Conservation (phyloP, 2,113 vertebrate species). For the Cyanistes caeruleus region DNA sequence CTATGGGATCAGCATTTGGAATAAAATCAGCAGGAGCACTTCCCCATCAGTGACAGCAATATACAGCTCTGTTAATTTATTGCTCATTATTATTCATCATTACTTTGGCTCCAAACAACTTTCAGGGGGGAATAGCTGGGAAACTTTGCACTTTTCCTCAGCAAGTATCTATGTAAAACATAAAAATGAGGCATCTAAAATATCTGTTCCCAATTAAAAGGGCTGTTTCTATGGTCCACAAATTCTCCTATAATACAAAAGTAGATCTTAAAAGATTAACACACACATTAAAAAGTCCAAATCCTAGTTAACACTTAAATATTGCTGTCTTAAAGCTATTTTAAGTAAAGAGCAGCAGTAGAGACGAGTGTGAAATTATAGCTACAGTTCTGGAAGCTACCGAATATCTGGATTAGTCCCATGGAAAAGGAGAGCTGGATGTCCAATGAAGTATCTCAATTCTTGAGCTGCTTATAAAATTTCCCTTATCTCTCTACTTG, state of each 20-base stretch:
- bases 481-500: background rate
- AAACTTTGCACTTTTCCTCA: background rate
- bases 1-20: background rate
- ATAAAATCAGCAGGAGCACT: background rate
- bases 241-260: background rate
- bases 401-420: background rate
- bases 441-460: background rate
- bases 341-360: background rate
- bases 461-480: background rate
- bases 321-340: background rate
- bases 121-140: background rate
- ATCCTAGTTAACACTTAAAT: background rate
- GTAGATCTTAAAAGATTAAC: background rate
- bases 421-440: background rate
- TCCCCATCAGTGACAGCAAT: background rate
- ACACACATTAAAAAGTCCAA: background rate
- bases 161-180: background rate
- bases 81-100: background rate
- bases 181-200: background rate
- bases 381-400: background rate
- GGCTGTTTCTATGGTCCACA: background rate
- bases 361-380: fast-evolving
- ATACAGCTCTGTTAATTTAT: background rate
- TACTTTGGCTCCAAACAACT: background rate
- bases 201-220: background rate